Conservation (phyloP, 2,888 invertebrate species). For the Athalia cordata region DNA sequence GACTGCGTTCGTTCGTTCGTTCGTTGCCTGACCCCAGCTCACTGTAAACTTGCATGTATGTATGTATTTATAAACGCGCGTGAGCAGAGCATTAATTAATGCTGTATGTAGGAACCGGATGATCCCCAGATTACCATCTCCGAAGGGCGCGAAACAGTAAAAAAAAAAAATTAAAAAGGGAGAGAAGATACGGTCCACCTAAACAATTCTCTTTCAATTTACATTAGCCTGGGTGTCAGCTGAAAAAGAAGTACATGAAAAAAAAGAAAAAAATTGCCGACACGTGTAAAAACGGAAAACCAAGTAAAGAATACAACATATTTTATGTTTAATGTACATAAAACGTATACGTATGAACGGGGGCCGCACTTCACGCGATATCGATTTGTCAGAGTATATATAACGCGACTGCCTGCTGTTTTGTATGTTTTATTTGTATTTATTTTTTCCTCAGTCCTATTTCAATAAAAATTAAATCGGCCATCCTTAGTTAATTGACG, state of each 20-base stretch:
- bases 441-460: too few species aligned
- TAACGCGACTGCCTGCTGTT: too few species aligned
- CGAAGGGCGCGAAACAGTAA: constrained; percentile 28
- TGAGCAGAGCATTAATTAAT: constrained; percentile 30
- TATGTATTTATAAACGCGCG: not conserved
- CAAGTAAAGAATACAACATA: not conserved
- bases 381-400: too few species aligned
- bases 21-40: not conserved
- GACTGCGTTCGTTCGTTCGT: too few species aligned
- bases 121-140: constrained; percentile 40
- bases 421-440: too few species aligned
- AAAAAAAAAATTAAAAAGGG: not conserved
- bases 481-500: too few species aligned
- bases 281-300: not conserved
- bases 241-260: not conserved
- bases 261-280: not conserved
- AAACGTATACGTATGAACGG: not conserved
- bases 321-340: too few species aligned
- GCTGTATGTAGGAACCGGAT: constrained; percentile 37
- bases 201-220: not conserved
- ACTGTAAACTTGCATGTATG: not conserved
- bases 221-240: not conserved
- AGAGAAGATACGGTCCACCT: not conserved
- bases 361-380: too few species aligned
- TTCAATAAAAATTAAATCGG: too few species aligned